Base-by-base conservation (phyloP, 2,113 vertebrate species). In the Callipepla squamata region DNA sequence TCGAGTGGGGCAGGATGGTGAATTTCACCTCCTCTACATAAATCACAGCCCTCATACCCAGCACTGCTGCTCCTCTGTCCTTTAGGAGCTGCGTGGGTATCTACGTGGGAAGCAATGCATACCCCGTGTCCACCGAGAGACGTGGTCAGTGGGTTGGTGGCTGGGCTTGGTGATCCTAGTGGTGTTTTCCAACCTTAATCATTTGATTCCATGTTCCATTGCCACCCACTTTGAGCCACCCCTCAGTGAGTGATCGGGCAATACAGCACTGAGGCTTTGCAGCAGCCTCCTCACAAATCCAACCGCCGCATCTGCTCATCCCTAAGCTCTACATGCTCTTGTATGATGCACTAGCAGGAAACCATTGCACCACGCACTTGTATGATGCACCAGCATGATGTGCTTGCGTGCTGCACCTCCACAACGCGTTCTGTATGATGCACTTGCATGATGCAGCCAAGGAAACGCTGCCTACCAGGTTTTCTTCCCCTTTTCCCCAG, bases 1-100 rank as follows among this genome's bases (percentile, higher is more conserved):
- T 95, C 80, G 95, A 91, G 81, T 97, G 97, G 97, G 93, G 81
- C 38, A 83, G 63, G 70, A 42, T 78, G 95, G 86, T 88, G 93
- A 97, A 96, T 80, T 89, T 87, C 88, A 72, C 65, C 91, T 82
- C 55, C 59, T 81, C 69, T 90, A 65, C 80, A 63, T 89, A 28
- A 83, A 95, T 48, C 13, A 3, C 9, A 75, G 23, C 15, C 8
- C 51, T 21, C 4, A 30, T 0, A 0, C 6, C 65, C 13, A 80
- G 13, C 55, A 48, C 55, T 77, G 30, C 2, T 2, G 45, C 80
- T 73, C 44, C 50, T 6, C 6, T 2, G 17, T 61, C 73, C 65
- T 50, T 78, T 8, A 4, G 86, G 50, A 53, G 30, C 76, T 0
- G 25, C 28, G 7, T 4, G 2, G 14, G 2, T 21, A 10, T 26